phyloP scores from a whole-genome alignment of 2,797 vertebrate genomes.

The Champsocephalus esox region DNA sequence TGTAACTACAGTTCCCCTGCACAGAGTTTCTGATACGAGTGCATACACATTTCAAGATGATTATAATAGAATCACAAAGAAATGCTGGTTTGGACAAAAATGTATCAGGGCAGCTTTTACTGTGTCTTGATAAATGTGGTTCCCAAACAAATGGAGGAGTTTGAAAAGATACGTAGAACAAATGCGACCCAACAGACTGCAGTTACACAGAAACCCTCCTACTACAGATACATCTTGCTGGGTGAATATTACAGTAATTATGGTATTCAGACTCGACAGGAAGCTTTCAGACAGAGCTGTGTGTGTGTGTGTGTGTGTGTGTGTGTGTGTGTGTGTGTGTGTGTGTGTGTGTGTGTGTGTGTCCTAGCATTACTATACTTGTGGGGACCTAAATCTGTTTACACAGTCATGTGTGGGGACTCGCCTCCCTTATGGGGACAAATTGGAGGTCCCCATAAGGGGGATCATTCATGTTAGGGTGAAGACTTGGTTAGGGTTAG shows the following conservation, averaged over 20 bases:
- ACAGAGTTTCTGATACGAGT: conserved; percentile 9
- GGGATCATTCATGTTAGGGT: too few species aligned
- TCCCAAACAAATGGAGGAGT: not conserved
- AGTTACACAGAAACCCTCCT: not conserved
- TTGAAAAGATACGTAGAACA: not conserved
- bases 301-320: conserved; percentile 23
- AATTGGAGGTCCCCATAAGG: too few species aligned
- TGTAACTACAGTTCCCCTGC: not conserved
- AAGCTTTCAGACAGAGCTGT: conserved; percentile 48
- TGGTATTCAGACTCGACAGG: conserved; percentile 30
- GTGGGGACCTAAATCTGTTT: too few species aligned
- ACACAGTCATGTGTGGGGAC: too few species aligned
- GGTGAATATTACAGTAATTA: conserved; percentile 49
- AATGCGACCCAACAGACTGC: not conserved
- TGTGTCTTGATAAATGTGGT: not conserved
- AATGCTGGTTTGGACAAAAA: not conserved
- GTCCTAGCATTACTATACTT: not conserved
- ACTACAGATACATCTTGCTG: not conserved
- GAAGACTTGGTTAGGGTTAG: too few species aligned
- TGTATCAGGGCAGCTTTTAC: not conserved
- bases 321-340: conserved; percentile 33
- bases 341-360: conserved; percentile 15
- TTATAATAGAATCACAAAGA: not conserved
- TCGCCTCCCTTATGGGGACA: too few species aligned
- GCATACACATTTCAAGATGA: not conserved